Evolutionary conservation across 2,113 vertebrate species (phyloP).

Genomic region (Lonchura striata): DNA sequence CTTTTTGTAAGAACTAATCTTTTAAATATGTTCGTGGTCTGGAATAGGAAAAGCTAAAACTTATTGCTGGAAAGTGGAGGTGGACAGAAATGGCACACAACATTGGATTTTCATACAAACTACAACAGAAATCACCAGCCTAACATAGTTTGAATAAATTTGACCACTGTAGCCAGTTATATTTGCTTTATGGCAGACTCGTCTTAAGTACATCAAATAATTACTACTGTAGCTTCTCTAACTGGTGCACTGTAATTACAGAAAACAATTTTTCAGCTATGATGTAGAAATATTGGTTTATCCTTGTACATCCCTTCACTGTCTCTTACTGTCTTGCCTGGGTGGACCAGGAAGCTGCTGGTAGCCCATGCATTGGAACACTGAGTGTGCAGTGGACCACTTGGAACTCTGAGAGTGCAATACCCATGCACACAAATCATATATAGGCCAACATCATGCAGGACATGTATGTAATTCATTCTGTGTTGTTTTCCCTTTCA

Average conservation of each 20-base stretch:
- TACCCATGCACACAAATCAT: accelerated
- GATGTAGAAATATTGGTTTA: not conserved
- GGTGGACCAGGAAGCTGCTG: not conserved
- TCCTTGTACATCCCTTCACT: not conserved
- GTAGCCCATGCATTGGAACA: not conserved
- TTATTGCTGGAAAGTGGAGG: not conserved
- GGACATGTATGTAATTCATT: not conserved
- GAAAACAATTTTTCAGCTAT: not conserved
- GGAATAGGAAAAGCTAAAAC: not conserved
- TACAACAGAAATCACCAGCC: not conserved
- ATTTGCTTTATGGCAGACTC: not conserved
- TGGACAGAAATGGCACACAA: not conserved
- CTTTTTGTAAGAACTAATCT: not conserved
- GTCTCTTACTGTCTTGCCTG: not conserved
- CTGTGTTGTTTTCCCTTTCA: not conserved
- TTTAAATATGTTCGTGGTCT: not conserved
- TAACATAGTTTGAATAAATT: not conserved
- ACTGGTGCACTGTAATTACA: not conserved
- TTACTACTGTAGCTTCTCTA: not conserved
- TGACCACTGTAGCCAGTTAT: not conserved
- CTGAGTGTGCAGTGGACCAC: accelerated
- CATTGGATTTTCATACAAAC: not conserved
- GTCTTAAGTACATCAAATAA: not conserved
- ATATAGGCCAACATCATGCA: not conserved
- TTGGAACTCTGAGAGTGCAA: not conserved